These are phyloP conservation scores for Scolopax rusticola DNA, from an alignment of 2,797 vertebrate genomes.

Conservation along the genomic window DNA sequence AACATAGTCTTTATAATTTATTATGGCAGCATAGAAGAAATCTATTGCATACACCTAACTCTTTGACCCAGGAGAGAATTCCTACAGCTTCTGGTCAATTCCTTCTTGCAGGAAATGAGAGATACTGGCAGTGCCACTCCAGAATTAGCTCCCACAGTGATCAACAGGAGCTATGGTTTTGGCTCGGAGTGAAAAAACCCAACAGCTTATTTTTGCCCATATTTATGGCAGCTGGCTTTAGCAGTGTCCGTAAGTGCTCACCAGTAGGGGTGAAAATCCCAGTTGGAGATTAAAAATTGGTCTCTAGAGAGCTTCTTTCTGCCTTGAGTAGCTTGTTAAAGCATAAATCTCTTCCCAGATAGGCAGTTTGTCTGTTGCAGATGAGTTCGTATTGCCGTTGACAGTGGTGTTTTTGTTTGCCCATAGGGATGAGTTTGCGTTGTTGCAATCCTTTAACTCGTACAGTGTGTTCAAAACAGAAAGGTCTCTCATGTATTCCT, in stretches of 20 bases:
- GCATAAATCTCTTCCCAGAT: not conserved
- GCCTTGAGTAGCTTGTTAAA: not conserved
- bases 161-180: not conserved
- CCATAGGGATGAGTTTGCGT: not conserved
- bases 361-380: not conserved
- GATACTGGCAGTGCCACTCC: not conserved
- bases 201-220: not conserved
- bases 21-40: not conserved
- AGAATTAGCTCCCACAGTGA: not conserved
- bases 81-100: not conserved
- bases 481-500: not conserved
- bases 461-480: not conserved
- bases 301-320: not conserved
- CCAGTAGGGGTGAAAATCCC: not conserved
- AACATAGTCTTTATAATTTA: constrained; percentile 41
- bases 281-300: not conserved
- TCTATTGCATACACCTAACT: not conserved
- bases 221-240: not conserved
- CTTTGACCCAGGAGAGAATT: not conserved
- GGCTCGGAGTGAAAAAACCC: not conserved
- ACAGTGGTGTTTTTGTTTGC: not conserved
- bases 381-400: not conserved
- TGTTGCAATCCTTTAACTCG: not conserved
- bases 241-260: not conserved
- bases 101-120: not conserved